These are phyloP conservation scores for Lepus townsendii DNA, from an alignment of 2,797 vertebrate species.

Conservation along the genomic window DNA sequence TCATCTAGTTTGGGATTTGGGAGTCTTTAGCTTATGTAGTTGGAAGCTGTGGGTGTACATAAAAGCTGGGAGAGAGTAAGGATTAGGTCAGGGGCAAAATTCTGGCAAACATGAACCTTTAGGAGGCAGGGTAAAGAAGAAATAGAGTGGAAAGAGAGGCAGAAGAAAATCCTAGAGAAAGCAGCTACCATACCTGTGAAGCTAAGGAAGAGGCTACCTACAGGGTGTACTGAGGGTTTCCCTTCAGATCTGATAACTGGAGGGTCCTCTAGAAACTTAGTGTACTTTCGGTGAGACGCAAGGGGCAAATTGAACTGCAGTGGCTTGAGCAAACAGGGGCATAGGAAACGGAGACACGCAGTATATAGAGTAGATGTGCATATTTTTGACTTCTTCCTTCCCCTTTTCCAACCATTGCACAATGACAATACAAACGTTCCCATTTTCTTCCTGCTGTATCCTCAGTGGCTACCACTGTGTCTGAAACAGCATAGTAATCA, in stretches of 20 bases:
- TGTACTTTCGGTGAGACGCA: not conserved
- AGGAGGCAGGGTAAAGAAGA: not conserved
- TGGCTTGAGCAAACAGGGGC: not conserved
- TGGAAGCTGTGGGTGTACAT: not conserved
- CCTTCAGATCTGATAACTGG: not conserved
- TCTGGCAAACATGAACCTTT: not conserved
- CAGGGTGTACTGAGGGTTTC: not conserved
- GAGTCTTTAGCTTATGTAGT: not conserved
- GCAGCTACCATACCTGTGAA: not conserved
- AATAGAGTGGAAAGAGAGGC: not conserved
- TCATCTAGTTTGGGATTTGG: not conserved
- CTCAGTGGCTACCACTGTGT: not conserved
- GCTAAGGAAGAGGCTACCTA: not conserved
- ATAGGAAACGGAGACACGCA: not conserved
- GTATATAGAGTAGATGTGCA: not conserved
- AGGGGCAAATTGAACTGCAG: not conserved
- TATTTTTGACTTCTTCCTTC: not conserved
- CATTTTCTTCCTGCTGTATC: not conserved
- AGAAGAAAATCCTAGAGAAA: not conserved
- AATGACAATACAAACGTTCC: not conserved
- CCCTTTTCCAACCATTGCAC: not conserved
- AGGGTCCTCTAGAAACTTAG: not conserved
- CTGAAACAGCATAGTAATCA: constrained; percentile 59
- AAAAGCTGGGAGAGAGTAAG: not conserved
- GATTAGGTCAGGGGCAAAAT: not conserved